Percentiles rank a stretch among this genome's conserved stretches.
These are phyloP conservation scores for Lasiurus cinereus DNA, from an alignment of 2,113 vertebrate species.

Conservation along the genomic window DNA sequence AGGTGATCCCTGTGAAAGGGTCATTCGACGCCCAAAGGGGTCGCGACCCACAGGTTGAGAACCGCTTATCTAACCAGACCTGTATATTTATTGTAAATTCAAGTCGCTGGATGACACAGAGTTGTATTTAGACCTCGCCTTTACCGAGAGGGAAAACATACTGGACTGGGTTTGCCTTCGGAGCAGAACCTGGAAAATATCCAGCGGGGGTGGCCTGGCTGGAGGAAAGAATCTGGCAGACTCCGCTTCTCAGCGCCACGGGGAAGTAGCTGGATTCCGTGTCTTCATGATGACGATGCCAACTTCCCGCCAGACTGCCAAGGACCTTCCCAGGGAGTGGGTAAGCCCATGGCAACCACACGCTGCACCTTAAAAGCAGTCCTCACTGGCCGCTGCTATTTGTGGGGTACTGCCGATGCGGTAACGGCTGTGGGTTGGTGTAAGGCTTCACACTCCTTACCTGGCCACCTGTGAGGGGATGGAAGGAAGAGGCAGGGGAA, in stretches of 20 bases:
- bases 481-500: conserved; percentile 80
- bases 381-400: not conserved
- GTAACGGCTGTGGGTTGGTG: conserved; percentile 70
- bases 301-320: not conserved
- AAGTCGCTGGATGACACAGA: not conserved
- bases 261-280: not conserved
- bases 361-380: not conserved
- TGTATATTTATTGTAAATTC: not conserved
- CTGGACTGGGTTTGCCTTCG: not conserved
- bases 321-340: accelerated
- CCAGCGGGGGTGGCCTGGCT: no score
- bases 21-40: no score
- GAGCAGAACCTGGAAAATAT: not conserved
- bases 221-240: not conserved
- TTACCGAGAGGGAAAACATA: not conserved
- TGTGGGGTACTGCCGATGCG: not conserved
- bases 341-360: not conserved
- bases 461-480: conserved; percentile 71
- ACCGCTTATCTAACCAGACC: not conserved
- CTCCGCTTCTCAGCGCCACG: not conserved
- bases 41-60: no score
- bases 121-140: not conserved
- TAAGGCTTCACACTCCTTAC: conserved; percentile 77
- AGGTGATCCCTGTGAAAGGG: no score
- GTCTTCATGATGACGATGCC: not conserved